Evolutionary conservation across 2,797 vertebrate species (phyloP).

Genomic region (Alfaro cultratus): DNA sequence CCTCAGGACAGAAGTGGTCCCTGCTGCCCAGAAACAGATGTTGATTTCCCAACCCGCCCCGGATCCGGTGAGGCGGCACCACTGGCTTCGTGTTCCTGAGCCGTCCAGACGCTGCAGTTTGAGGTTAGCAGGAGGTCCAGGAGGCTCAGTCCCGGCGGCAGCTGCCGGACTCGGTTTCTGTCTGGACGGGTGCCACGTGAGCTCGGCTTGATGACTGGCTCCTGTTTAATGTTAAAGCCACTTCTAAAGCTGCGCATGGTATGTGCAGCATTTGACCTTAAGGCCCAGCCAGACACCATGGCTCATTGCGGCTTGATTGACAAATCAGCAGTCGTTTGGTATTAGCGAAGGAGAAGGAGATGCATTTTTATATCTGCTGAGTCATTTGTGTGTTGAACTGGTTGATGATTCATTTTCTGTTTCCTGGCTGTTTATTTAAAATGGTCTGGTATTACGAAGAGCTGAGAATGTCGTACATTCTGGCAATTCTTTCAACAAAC

Average conservation of each 20-base stretch:
- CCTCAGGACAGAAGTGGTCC: constrained; percentile 36
- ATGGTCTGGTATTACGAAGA: not conserved
- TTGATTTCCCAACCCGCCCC: constrained; percentile 49
- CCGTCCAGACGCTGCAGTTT: constrained; percentile 36
- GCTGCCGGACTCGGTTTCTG: constrained; percentile 42
- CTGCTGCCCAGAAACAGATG: constrained; percentile 65
- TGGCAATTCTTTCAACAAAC: not conserved
- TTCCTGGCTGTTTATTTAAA: not conserved
- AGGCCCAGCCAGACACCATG: constrained; percentile 70
- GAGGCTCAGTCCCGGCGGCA: constrained; percentile 45
- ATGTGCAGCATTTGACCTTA: constrained; percentile 77
- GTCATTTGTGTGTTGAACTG: not conserved
- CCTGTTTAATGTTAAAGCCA: constrained; percentile 79
- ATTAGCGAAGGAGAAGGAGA: constrained; percentile 27
- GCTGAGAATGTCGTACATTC: not conserved
- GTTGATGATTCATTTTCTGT: not conserved
- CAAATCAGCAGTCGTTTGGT: constrained; percentile 48
- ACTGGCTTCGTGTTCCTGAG: constrained; percentile 62
- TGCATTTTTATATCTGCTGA: not conserved
- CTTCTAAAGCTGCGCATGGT: constrained; percentile 74
- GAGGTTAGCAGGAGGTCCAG: constrained; percentile 38
- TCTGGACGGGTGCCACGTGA: constrained; percentile 69
- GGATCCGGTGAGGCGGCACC: constrained; percentile 66
- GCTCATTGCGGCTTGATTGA: constrained; percentile 73
- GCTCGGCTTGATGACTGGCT: constrained; percentile 65